phyloP scores from a whole-genome alignment of 2,888 invertebrate species.

The Luperina testacea region DNA sequence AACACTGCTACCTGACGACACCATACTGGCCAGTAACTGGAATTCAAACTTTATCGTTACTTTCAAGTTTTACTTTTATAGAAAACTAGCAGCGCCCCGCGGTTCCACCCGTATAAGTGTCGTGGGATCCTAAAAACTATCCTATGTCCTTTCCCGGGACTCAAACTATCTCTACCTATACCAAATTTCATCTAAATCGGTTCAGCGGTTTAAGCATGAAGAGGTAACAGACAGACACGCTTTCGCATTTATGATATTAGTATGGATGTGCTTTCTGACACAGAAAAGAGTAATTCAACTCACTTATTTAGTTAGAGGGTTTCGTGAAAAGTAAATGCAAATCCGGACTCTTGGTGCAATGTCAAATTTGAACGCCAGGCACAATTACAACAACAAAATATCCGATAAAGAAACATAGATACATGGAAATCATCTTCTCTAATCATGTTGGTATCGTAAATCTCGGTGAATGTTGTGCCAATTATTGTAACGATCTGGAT shows the following conservation, averaged over 20 bases:
- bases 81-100: too few species aligned
- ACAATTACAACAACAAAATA: neutral
- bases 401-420: neutral
- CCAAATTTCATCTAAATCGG: too few species aligned
- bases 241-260: too few species aligned
- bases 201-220: too few species aligned
- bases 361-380: too few species aligned
- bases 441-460: neutral
- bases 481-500: neutral
- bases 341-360: too few species aligned
- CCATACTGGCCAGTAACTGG: slow-evolving; percentile 95
- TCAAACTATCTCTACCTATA: too few species aligned
- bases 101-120: too few species aligned
- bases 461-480: too few species aligned
- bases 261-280: neutral
- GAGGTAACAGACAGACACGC: too few species aligned
- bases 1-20: slow-evolving; percentile 93
- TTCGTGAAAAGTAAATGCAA: neutral
- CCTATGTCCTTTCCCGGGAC: too few species aligned
- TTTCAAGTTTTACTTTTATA: neutral
- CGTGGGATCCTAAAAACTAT: too few species aligned
- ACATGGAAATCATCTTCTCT: neutral
- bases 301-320: neutral
- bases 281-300: neutral
- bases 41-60: neutral